These are phyloP conservation scores for Trissoscelio sp. DNA, from an alignment of 2,888 invertebrate genomes.

Conservation along the genomic window DNA sequence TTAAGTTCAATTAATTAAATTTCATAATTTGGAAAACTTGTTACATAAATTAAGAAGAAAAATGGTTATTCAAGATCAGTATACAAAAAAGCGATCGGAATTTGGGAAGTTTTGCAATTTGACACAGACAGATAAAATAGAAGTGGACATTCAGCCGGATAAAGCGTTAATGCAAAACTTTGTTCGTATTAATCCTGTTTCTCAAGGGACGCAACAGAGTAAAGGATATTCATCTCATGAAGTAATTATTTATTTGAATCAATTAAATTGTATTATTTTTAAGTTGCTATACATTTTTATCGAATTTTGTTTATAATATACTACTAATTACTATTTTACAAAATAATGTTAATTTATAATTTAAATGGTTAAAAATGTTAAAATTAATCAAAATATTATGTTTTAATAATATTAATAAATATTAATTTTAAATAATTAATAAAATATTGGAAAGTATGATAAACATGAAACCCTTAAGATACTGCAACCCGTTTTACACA, in stretches of 20 bases:
- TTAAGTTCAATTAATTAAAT: no score
- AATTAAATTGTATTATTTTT: no score
- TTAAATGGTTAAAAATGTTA: no score
- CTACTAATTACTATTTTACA: no score
- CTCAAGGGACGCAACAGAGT: conserved; percentile 84
- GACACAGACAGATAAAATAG: conserved; percentile 82
- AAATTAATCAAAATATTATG: no score
- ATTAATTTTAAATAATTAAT: no score
- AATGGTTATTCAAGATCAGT: conserved; percentile 82
- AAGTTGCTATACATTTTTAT: no score
- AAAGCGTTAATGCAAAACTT: conserved; percentile 83
- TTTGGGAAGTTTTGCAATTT: conserved; percentile 85
- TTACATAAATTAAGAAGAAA: neutral
- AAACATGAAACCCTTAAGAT: neutral
- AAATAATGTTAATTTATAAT: no score
- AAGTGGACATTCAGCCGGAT: conserved; percentile 81
- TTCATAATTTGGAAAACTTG: neutral
- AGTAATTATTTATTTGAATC: conserved; percentile 71
- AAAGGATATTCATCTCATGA: conserved; percentile 84
- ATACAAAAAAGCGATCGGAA: conserved; percentile 84
- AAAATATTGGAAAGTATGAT: no score
- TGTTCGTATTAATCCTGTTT: conserved; percentile 85
- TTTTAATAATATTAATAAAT: no score
- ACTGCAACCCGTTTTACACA: conserved; percentile 1
- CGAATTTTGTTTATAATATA: no score